These are phyloP conservation scores for Nesidiocoris tenuis DNA, from an alignment of 2,888 invertebrate genomes.

Conservation along the genomic window DNA sequence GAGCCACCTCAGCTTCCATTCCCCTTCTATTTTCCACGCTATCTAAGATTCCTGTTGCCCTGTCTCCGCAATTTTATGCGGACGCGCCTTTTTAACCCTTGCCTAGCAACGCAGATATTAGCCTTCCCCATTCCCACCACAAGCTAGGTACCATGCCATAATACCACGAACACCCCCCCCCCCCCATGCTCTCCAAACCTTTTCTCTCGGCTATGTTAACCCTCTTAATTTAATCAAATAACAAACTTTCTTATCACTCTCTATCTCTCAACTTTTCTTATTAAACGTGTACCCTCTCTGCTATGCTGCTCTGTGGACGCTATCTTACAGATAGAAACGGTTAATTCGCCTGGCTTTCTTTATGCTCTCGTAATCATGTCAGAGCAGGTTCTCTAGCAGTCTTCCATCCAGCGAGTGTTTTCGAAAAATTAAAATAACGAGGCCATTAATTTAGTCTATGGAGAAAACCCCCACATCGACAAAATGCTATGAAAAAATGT, in stretches of 20 bases:
- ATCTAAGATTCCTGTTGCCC: not conserved
- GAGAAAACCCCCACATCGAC: too few relatives aligned
- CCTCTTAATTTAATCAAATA: conserved; percentile 33
- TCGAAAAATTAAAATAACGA: too few relatives aligned
- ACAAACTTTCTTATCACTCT: conserved; percentile 13
- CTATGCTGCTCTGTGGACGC: too few relatives aligned
- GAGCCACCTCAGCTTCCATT: not conserved
- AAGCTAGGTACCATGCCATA: too few relatives aligned
- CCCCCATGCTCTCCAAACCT: not conserved
- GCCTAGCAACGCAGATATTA: not conserved
- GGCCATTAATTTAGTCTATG: too few relatives aligned
- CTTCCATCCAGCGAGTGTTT: too few relatives aligned
- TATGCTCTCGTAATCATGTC: not conserved
- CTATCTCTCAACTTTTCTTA: conserved; percentile 29
- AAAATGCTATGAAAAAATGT: too few relatives aligned
- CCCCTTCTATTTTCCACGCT: too few relatives aligned
- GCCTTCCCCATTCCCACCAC: not conserved
- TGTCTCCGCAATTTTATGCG: not conserved
- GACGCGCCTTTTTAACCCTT: not conserved
- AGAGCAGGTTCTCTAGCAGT: not conserved
- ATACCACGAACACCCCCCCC: not conserved
- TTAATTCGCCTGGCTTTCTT: not conserved
- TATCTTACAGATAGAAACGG: not conserved
- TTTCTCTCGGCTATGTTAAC: conserved; percentile 23
- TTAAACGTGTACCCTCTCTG: conserved; percentile 5